phyloP scores from a whole-genome alignment of 2,113 vertebrate species.

The Nerophis lumbriciformis region DNA sequence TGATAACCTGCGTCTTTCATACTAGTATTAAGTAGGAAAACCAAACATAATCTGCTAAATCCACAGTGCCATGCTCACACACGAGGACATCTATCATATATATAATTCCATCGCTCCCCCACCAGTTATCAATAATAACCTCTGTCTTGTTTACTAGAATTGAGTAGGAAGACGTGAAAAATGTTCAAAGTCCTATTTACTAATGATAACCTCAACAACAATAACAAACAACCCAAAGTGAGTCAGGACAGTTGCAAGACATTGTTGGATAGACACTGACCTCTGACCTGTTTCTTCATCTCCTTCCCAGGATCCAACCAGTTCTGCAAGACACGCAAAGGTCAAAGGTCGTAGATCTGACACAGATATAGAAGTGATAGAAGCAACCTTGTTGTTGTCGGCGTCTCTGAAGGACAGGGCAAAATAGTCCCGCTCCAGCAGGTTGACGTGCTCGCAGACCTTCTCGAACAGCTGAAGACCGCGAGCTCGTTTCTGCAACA shows the following conservation, averaged over 20 bases:
- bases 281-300: constrained; percentile 97
- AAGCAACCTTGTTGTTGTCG: constrained; percentile 52
- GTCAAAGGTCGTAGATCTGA: neutral
- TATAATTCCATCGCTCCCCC: no score
- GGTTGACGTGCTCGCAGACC: constrained; percentile 61
- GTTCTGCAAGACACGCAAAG: constrained; percentile 72
- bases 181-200: no score
- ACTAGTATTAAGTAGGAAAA: no score
- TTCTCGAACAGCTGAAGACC: constrained; percentile 50
- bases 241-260: neutral
- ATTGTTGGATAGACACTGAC: constrained; percentile 69
- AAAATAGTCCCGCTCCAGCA: constrained; percentile 64
- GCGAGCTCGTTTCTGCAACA: constrained; percentile 48
- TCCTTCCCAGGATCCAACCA: constrained; percentile 96
- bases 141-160: no score
- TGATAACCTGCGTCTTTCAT: no score
- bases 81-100: no score
- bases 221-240: no score
- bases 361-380: neutral
- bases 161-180: no score
- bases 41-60: no score
- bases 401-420: constrained; percentile 51
- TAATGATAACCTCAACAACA: no score
- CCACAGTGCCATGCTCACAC: no score
- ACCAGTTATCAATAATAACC: no score